Base-by-base conservation (phyloP, 1,140 invertebrate species). In the Zaprionus taronus region DNA sequence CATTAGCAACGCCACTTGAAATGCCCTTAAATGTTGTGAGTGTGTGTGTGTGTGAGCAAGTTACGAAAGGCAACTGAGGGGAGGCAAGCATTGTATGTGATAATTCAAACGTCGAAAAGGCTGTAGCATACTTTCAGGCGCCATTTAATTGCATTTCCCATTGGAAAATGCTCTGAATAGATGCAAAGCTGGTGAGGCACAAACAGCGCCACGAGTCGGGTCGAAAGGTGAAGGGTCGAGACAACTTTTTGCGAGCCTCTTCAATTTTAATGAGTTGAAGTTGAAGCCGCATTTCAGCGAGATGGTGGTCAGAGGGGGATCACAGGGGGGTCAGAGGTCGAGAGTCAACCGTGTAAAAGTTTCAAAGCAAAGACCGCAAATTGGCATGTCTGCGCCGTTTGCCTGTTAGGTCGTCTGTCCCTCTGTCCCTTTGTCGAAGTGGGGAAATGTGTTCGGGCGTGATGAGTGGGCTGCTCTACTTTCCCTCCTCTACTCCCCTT, bases 231-330 rank as follows among this genome's bases (percentile, higher is more conserved):
- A 15, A 62, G 73, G 72, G 69, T 76, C 49, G 74, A 51, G 63
- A 60, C n/a, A 11, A 55, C 75, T 85, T 78, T 77, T 17, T 72
- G 63, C 56, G 68, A 71, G 70, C 63, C 74, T 55, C 79, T 84
- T 62, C 70, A 72, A 63, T 85, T 84, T 84, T 84, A 84, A 84
- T 84, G 82, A 84, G 74, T 84, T 85, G 22, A 81, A 79, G 75
- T 76, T 81, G 74, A 65, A 53, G 62, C 74, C 71, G 36, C 63
- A 72, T 81, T 81, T 81, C 31, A 17, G 2, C 15, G 15, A 44
- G 41, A 7, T 2, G n/a, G 7, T 1, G 6, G 31, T 0, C 31
- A 34, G 31, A 9, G 31, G 31, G 9, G n/a, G n/a, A 2, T 7
- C n/a, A 7, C 1, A 4, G 41, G 12, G 20, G 20, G 12, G 4